Base-by-base conservation (phyloP, 2,797 vertebrate species). In the Myotis planiceps region DNA sequence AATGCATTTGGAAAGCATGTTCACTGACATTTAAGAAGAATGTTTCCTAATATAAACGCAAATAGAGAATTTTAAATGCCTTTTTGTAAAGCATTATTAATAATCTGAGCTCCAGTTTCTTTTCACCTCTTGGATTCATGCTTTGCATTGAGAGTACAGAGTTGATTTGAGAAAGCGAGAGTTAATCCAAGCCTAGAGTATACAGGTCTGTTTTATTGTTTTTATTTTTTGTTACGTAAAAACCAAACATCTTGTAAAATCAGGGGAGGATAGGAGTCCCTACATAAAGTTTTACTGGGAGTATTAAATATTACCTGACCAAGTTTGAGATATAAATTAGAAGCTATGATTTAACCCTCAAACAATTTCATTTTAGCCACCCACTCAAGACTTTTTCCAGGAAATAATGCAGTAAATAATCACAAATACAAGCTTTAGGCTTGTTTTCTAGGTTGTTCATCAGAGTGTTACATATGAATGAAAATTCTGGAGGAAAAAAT, bases 41-140 rank as follows among this genome's bases (percentile, higher is more conserved):
- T 89, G 21, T 93, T 92, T 80, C 42, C 29, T 80, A 66, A 87
- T 87, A 42, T 60, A 89, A 96, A 78, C 4, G 14, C 47, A 83
- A 75, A 66, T 72, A 71, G 47, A 88, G 13, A 90, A 72, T 42
- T 88, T 84, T 92, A 90, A 95, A 76, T 87, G 8, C 0, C 16
- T 72, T 91, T 72, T 84, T 86, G 60, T 19, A 80, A 93, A 81
- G 9, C 0, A 58, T 2, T 75, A 86, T 85, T 92, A 95, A 58
- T 69, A 88, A 76, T 63, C 9, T 85, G 49, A 78, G 14, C 12
- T 96, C 93, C 53, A 79, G 65, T 86, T 58, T 92, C 42, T 91
- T 65, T 95, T 95, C 10, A 63, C 16, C 9, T 86, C 19, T 86
- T 82, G 10, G 18, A 1, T n/a, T 78, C 13, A 58, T 39, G 29